Evolutionary conservation across 92 coral and sea anemone species (phyloP).

Genomic region (Porites evermanni): DNA sequence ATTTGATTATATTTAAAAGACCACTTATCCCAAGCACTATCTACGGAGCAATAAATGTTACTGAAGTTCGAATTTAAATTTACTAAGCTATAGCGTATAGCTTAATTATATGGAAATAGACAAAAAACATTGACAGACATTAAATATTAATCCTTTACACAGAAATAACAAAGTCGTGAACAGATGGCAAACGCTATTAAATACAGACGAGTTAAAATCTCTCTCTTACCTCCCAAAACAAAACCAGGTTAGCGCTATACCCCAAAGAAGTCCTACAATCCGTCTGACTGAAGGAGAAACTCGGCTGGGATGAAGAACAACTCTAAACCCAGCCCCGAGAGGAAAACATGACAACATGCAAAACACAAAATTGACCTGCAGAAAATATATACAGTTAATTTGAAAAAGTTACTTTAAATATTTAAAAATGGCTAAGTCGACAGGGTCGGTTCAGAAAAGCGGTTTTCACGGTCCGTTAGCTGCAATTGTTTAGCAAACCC

Average conservation of each 20-base stretch:
- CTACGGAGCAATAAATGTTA: too few species aligned
- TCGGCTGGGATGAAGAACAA: slow-evolving; percentile 70
- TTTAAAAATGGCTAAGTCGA: too few species aligned
- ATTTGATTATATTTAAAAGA: too few species aligned
- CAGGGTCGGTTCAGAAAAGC: neutral
- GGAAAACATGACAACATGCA: slow-evolving; percentile 69
- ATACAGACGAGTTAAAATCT: neutral
- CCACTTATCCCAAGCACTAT: too few species aligned
- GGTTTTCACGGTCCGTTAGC: neutral
- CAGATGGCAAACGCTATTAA: neutral
- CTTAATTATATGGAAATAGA: too few species aligned
- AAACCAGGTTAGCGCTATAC: slow-evolving; percentile 75
- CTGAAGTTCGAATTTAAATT: too few species aligned
- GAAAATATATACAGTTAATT: neutral
- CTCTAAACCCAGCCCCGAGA: slow-evolving; percentile 71
- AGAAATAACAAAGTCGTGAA: neutral
- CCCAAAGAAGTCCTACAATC: slow-evolving; percentile 69
- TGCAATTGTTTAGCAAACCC: neutral
- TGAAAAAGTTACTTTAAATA: neutral
- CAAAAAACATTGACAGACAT: neutral
- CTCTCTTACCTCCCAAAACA: slow-evolving; percentile 43
- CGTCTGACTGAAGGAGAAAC: slow-evolving; percentile 66
- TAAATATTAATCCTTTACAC: slow-evolving; percentile 12
- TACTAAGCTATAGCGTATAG: too few species aligned
- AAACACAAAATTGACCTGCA: slow-evolving; percentile 67